These are phyloP conservation scores for Sogatella furcifera DNA, from an alignment of 1,140 invertebrate species.

Conservation along the genomic window DNA sequence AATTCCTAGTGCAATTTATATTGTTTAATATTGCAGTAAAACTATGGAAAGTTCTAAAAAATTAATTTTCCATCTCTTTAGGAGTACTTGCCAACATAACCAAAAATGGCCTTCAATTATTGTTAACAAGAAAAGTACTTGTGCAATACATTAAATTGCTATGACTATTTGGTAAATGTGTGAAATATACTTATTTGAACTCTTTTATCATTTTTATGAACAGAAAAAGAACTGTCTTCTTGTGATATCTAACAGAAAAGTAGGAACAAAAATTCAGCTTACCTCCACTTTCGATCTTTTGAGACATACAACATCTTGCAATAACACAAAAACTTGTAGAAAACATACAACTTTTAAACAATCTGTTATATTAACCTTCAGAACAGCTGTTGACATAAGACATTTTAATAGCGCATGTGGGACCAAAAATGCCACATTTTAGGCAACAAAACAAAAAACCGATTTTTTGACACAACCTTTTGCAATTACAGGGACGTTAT, in stretches of 20 bases:
- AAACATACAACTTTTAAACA: conserved; percentile 2
- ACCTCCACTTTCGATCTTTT: background rate
- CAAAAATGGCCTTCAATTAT: background rate
- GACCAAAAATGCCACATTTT: background rate
- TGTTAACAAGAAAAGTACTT: background rate
- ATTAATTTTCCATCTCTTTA: too few species aligned
- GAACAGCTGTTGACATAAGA: conserved; percentile 5
- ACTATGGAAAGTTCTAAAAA: too few species aligned
- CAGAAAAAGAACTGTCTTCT: too few species aligned
- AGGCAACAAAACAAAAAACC: background rate
- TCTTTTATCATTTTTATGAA: background rate
- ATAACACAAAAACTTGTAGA: background rate
- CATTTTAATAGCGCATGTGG: background rate
- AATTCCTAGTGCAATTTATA: too few species aligned
- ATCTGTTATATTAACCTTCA: background rate
- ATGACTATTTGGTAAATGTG: background rate
- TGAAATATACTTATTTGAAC: background rate
- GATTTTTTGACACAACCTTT: background rate
- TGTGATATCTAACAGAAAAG: too few species aligned
- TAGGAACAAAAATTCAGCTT: background rate
- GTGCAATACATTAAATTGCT: background rate
- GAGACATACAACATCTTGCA: conserved; percentile 1
- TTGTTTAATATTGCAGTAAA: too few species aligned
- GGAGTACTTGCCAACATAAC: too few species aligned
- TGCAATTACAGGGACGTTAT: too few species aligned